Conservation (phyloP, 2,888 invertebrate genomes). For the Phengaris arion region DNA sequence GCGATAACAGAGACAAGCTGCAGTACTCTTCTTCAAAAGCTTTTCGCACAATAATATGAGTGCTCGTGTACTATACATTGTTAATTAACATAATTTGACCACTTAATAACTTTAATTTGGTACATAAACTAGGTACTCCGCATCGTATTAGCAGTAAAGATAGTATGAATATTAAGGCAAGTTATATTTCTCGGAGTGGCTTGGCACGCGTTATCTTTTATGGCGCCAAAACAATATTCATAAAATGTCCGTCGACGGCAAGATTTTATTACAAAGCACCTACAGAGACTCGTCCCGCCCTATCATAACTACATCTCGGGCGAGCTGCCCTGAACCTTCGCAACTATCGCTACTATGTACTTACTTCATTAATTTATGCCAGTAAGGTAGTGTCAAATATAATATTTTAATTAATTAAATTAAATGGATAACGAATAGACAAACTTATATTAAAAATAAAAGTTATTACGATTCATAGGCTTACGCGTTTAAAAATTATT, state of each 20-base stretch:
- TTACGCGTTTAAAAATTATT: too few species aligned
- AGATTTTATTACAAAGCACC: slow-evolving; percentile 72
- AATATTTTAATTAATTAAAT: too few species aligned
- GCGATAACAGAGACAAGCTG: too few species aligned
- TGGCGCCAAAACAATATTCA: slow-evolving; percentile 64
- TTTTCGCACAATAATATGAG: too few species aligned
- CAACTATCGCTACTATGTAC: neutral
- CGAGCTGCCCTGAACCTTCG: slow-evolving; percentile 43
- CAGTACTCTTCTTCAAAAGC: too few species aligned
- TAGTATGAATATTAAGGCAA: slow-evolving; percentile 28
- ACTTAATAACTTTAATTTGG: neutral
- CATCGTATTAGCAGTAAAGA: slow-evolving; percentile 14
- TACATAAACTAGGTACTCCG: neutral
- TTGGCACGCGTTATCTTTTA: slow-evolving; percentile 61
- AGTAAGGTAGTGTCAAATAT: neutral
- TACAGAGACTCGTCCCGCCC: slow-evolving; percentile 49
- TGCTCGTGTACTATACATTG: neutral
- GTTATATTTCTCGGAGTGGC: slow-evolving; percentile 43
- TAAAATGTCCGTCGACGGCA: slow-evolving; percentile 61
- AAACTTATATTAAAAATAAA: too few species aligned
- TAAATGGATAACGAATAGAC: too few species aligned
- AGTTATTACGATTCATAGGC: too few species aligned
- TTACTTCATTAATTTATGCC: neutral
- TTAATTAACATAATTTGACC: neutral
- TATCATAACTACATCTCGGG: slow-evolving; percentile 57